Evolutionary conservation across 2,797 vertebrate genomes (phyloP).

Genomic region (Microhierax caerulescens): DNA sequence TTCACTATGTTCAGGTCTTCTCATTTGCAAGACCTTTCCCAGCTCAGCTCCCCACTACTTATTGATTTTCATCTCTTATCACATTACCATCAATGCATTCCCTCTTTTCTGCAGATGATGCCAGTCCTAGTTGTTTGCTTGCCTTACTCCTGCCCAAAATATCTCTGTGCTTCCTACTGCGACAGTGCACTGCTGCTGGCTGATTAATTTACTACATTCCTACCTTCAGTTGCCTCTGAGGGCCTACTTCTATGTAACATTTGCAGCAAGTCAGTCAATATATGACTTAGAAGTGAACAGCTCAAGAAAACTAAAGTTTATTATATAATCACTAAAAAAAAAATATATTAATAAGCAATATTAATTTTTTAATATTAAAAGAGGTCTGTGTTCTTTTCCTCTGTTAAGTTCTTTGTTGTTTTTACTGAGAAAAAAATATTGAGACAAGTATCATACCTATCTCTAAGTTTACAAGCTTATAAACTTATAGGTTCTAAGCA

Average conservation of each 20-base stretch:
- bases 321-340: neutral
- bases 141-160: neutral
- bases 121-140: neutral
- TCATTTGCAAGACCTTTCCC: neutral
- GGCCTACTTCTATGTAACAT: neutral
- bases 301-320: accelerated
- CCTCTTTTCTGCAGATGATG: neutral
- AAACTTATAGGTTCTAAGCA: neutral
- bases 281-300: neutral
- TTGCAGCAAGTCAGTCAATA: neutral
- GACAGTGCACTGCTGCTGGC: neutral
- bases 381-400: neutral
- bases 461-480: neutral
- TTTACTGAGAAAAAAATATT: too few species aligned
- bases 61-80: neutral
- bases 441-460: neutral
- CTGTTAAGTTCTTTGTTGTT: neutral
- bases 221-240: neutral
- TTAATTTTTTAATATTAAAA: too few species aligned
- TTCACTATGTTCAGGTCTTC: neutral
- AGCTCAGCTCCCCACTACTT: neutral
- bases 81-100: neutral
- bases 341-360: neutral
- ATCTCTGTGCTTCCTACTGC: neutral
- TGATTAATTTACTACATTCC: neutral